These are phyloP conservation scores for Palythoa grandis DNA, from an alignment of 92 coral and sea anemone species.

Conservation along the genomic window DNA sequence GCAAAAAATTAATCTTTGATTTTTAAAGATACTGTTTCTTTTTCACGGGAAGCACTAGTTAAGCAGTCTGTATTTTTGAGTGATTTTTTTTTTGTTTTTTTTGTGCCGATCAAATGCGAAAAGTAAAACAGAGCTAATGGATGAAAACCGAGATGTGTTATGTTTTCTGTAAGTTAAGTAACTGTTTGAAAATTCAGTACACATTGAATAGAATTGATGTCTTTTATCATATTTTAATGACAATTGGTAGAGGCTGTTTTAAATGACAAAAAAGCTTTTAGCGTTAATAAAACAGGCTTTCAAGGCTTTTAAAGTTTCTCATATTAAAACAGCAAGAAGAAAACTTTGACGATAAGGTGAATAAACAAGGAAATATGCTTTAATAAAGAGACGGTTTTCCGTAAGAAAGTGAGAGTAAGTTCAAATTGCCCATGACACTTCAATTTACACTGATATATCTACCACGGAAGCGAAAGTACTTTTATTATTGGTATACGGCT, in stretches of 20 bases:
- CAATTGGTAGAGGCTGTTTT: slow-evolving; percentile 8
- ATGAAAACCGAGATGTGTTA: not conserved
- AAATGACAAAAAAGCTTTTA: slow-evolving; percentile 39
- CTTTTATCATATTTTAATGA: slow-evolving; percentile 10
- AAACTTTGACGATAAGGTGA: slow-evolving; percentile 17
- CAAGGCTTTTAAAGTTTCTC: slow-evolving; percentile 27
- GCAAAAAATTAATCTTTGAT: not conserved
- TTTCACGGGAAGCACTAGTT: no score
- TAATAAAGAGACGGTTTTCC: not conserved
- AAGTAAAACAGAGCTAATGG: not conserved
- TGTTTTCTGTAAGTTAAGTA: not conserved
- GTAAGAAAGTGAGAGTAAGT: slow-evolving; percentile 10
- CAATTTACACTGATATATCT: not conserved
- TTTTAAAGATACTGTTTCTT: no score
- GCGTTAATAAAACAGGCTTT: slow-evolving; percentile 15
- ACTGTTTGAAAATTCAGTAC: slow-evolving; percentile 10
- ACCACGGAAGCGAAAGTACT: slow-evolving; percentile 39
- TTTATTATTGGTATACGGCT: not conserved
- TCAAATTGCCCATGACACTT: slow-evolving; percentile 11
- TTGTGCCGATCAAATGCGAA: not conserved
- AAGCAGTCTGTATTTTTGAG: no score
- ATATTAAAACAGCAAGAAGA: not conserved
- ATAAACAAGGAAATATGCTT: slow-evolving; percentile 19
- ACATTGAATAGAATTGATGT: not conserved
- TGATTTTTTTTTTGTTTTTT: not conserved